phyloP scores from a whole-genome alignment of 2,113 vertebrate species.

The Xerus inauris region DNA sequence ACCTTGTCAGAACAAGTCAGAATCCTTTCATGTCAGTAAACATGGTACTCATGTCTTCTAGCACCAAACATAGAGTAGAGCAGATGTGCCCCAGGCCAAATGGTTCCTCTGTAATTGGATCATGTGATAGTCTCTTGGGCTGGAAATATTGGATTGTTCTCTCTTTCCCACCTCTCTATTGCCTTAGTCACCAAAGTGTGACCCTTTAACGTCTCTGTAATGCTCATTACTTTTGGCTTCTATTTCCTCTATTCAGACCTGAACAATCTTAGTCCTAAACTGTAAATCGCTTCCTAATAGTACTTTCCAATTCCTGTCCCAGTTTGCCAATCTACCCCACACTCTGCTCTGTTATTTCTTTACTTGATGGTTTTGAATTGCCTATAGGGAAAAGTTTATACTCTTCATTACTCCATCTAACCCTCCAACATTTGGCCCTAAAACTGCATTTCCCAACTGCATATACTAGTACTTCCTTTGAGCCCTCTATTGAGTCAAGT shows the following conservation, averaged over 20 bases:
- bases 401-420: neutral
- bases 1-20: neutral
- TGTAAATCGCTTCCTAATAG: conserved; percentile 51
- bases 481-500: neutral
- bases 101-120: neutral
- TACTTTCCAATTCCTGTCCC: conserved; percentile 26
- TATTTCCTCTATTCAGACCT: neutral
- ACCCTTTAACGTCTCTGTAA: neutral
- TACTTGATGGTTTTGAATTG: conserved; percentile 22
- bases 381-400: neutral
- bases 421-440: neutral
- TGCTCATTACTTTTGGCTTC: neutral
- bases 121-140: neutral
- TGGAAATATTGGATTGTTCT: conserved; percentile 16
- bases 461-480: neutral
- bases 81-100: neutral
- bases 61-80: conserved; percentile 12
- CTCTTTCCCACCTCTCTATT: neutral
- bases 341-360: conserved; percentile 32
- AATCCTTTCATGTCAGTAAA: neutral
- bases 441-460: neutral
- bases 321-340: neutral
- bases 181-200: neutral
- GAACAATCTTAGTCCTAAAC: conserved; percentile 4
- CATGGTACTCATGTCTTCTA: neutral